Base-by-base conservation (phyloP, 2,797 vertebrate genomes). In the Lophius americanus region DNA sequence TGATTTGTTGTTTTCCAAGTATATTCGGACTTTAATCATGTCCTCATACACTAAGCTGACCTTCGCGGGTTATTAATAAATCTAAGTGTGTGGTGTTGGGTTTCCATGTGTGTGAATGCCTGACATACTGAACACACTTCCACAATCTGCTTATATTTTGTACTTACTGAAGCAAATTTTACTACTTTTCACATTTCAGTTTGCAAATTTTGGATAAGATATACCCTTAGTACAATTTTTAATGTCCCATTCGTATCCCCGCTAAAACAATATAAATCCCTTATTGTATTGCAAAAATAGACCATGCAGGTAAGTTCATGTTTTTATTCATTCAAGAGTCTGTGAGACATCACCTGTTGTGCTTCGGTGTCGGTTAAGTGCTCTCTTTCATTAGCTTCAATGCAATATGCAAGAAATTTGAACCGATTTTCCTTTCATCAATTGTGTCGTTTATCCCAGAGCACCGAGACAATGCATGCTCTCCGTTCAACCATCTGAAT, bases 1-100 rank as follows among this genome's bases (percentile, higher is more conserved):
- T 87, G 84, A 90, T 89, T 90, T 88, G 82, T 82, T 87, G 83
- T 85, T 84, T 79, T 81, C 59, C 3, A 10, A 83, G 75, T 64
- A 86, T 75, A 85, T 86, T 83, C 65, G 73, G 79, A 84, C 84
- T 88, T 88, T 80, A 84, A 85, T 81, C 81, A 70, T 65, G 71
- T 36, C 72, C 57, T 37, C 70, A 61, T 68, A 79, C 59, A 60
- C 66, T 49, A 55, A 61, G 62, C 57, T 54, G 66, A 81, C 81
- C 74, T 71, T 68, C 8, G 48, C 60, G 7, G 42, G 35, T 49
- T 57, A 64, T 36, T 49, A 50, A 39, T 68, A 23, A 51, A 58
- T 43, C 38, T 14, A 51, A 13, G 41, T 35, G 52, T 36, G 43
- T 23, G 47, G 23, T 1, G 23, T 23, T 23, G 23, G 14, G 37